Percentiles rank a stretch among this genome's conserved stretches.
These are phyloP conservation scores for Autographa pulchrina DNA, from an alignment of 2,888 invertebrate genomes.

Conservation along the genomic window DNA sequence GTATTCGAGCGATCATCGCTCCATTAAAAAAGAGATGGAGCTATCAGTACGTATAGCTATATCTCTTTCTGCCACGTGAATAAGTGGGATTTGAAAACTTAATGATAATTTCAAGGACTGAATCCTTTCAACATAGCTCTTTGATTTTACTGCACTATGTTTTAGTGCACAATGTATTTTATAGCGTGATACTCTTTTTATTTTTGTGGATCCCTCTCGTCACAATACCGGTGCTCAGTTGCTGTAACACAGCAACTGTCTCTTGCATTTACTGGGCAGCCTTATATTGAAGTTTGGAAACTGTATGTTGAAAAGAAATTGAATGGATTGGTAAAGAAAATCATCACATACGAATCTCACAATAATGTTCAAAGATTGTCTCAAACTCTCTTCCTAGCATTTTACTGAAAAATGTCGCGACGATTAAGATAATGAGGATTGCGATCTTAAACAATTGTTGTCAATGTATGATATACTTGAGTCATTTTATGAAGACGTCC, in stretches of 20 bases:
- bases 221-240: constrained; percentile 29
- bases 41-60: not conserved
- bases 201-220: not conserved
- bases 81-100: not conserved
- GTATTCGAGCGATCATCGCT: not conserved
- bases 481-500: constrained; percentile 51
- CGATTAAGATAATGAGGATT: constrained; percentile 7
- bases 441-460: constrained; percentile 10
- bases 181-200: not conserved
- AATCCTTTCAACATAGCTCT: not conserved
- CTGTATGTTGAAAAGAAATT: not conserved
- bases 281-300: not conserved
- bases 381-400: constrained; percentile 15
- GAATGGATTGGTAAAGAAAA: constrained; percentile 9
- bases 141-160: not conserved
- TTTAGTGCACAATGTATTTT: not conserved
- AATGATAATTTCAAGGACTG: not conserved
- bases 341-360: constrained; percentile 59
- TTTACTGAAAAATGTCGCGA: constrained; percentile 6
- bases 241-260: constrained; percentile 12
- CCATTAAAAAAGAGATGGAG: not conserved
- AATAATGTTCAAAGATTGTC: constrained; percentile 20
- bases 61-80: not conserved
- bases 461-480: constrained; percentile 1
- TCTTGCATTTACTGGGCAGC: constrained; percentile 39